Percentiles rank a stretch among this genome's conserved stretches.
Conservation (phyloP, 2,797 vertebrate species). For the Xiphophorus birchmanni region DNA sequence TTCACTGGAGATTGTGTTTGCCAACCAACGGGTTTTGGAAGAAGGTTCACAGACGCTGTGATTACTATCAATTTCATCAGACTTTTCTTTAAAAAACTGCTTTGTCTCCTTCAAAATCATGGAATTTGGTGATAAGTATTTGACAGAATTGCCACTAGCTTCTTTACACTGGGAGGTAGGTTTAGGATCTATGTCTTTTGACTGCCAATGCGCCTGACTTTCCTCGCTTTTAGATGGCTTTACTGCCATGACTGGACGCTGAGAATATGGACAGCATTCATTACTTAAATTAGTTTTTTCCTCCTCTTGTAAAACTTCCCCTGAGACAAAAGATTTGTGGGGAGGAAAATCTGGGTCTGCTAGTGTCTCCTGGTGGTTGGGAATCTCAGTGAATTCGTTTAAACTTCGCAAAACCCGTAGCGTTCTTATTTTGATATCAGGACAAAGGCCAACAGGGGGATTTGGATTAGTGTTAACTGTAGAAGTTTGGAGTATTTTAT, state of each 20-base stretch:
- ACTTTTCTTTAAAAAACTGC: constrained; percentile 8
- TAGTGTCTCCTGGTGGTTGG: constrained; percentile 2
- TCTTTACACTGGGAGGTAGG: constrained; percentile 3
- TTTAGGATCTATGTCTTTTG: constrained; percentile 27
- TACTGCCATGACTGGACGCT: constrained; percentile 57
- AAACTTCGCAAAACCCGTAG: constrained; percentile 48
- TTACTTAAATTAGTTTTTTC: constrained; percentile 15
- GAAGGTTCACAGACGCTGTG: constrained; percentile 7
- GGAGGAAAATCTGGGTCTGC: constrained; percentile 9
- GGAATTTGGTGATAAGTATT: constrained; percentile 1
- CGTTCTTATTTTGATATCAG: constrained; percentile 57
- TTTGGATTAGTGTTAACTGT: neutral
- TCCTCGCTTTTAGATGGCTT: constrained; percentile 63
- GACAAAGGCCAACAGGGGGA: neutral
- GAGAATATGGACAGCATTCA: constrained; percentile 23
- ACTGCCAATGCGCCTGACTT: constrained; percentile 18
- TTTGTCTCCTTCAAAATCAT: constrained; percentile 29
- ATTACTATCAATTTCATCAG: constrained; percentile 13
- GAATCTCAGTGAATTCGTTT: constrained; percentile 17
- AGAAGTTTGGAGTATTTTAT: constrained; percentile 16
- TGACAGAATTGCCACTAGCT: neutral
- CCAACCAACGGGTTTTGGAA: constrained; percentile 12
- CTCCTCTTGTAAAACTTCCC: constrained; percentile 23
- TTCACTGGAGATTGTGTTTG: constrained; percentile 14
- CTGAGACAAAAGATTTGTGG: neutral